Base-by-base conservation (phyloP, 1,140 invertebrate genomes). In the Ephestia elutella region DNA sequence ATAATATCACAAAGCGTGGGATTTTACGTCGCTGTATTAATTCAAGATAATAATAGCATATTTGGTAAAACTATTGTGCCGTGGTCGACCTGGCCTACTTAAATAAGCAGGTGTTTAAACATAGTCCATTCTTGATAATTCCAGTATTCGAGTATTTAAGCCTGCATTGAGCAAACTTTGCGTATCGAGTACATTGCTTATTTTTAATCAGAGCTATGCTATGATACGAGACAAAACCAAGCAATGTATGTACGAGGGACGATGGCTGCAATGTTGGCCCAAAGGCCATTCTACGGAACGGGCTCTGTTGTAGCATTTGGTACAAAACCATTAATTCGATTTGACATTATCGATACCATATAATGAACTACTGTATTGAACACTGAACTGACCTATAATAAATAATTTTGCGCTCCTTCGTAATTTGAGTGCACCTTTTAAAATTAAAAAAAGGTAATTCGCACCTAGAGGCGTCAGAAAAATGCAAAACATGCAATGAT, bases 261-360 rank as follows among this genome's bases (percentile, higher is more conserved):
- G n/a, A n/a, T n/a, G n/a, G n/a, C n/a, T n/a, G n/a, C n/a, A n/a
- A n/a, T n/a, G n/a, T n/a, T n/a, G n/a, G n/a, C n/a, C n/a, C n/a
- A n/a, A 25, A 3, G 21, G 2, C 21, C 2, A 25, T 25, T 25
- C 2, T 25, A 25, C 7, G 2, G 2, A 25, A 7, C 21, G 2
- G 21, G 21, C 2, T 25, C 15, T 15, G 7, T 2, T 9, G 20
- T 21, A n/a, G 30, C 17, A 8, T 51, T 58, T 17, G 18, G 28
- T 17, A 2, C 21, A 49, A 48, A 44, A 30, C 59, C 60, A 68
- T 75, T 69, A 61, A 68, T 75, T 60, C 64, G 53, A 60, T 67
- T 73, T 71, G 70, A 75, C 70, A 70, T 75, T 72, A 65, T 68
- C 48, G 48, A 53, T 25, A 48, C 59, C 51, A 56, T 54, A 54